Evolutionary conservation across 2,797 vertebrate species (phyloP).

Genomic region (Hypotaenidia philippensis): DNA sequence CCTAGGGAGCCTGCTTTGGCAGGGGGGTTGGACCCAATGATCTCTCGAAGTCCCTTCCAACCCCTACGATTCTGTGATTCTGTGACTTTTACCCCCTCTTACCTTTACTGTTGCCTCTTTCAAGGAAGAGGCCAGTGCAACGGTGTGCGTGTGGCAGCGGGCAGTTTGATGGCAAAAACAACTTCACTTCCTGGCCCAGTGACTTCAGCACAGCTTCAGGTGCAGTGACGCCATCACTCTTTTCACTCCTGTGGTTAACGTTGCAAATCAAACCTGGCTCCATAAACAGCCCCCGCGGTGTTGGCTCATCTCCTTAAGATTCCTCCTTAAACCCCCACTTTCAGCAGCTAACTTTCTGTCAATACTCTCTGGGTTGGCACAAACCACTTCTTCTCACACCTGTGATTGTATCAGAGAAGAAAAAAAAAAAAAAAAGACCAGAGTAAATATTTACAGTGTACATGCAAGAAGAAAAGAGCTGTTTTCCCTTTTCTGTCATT

Average conservation of each 20-base stretch:
- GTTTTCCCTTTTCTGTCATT: conserved; percentile 65
- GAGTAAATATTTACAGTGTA: conserved; percentile 75
- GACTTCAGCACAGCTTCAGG: not conserved
- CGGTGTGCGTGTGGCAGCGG: fast-evolving
- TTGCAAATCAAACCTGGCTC: not conserved
- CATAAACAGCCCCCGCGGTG: not conserved
- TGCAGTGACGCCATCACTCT: fast-evolving
- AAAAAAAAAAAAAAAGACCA: conserved; percentile 58
- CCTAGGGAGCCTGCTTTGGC: too few relatives aligned
- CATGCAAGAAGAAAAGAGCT: conserved; percentile 53
- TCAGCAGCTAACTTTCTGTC: conserved; percentile 46
- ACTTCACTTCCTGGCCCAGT: not conserved
- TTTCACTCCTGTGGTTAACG: not conserved
- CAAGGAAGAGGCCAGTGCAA: not conserved
- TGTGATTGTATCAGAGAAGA: conserved; percentile 32
- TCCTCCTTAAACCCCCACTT: conserved; percentile 31
- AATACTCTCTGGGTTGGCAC: conserved; percentile 20
- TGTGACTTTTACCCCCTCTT: not conserved
- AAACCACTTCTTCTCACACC: conserved; percentile 60
- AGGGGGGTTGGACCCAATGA: too few relatives aligned
- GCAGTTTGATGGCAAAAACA: not conserved
- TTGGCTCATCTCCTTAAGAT: not conserved
- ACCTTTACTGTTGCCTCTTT: fast-evolving
- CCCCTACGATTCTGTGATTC: too few relatives aligned
- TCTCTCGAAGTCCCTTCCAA: too few relatives aligned